Percentiles rank a stretch among this genome's conserved stretches.
These are phyloP conservation scores for Caranx ignobilis DNA, from an alignment of 2,113 vertebrate species.

Conservation along the genomic window DNA sequence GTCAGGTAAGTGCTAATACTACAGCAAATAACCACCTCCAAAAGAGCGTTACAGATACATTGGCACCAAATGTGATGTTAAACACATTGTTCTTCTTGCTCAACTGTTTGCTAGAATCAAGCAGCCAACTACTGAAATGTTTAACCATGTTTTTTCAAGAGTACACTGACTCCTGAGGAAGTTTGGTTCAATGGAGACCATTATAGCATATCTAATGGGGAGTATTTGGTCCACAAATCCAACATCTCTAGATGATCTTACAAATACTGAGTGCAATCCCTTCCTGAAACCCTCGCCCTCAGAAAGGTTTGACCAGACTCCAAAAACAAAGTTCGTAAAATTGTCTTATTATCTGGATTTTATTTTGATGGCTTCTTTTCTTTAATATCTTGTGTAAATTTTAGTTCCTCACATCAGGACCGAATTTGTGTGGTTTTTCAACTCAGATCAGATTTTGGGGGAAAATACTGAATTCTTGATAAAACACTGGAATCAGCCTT, in stretches of 20 bases:
- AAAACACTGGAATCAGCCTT: too few relatives aligned
- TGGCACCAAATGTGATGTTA: constrained; percentile 73
- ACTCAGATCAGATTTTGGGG: too few relatives aligned
- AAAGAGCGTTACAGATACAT: constrained; percentile 47
- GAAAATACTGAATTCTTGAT: too few relatives aligned
- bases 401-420: too few relatives aligned
- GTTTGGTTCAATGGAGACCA: constrained; percentile 27
- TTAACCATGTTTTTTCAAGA: neutral
- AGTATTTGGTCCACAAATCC: neutral
- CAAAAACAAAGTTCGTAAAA: neutral
- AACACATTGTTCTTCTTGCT: constrained; percentile 23
- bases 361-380: too few relatives aligned
- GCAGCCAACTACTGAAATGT: constrained; percentile 32
- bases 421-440: too few relatives aligned
- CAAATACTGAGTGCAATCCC: neutral
- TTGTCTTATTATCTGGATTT: too few relatives aligned
- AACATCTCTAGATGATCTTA: neutral
- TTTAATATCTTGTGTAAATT: too few relatives aligned
- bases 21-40: constrained; percentile 31
- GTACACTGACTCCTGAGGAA: neutral
- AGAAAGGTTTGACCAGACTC: neutral
- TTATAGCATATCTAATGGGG: neutral
- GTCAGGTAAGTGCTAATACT: constrained; percentile 45
- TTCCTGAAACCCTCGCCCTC: too few relatives aligned
- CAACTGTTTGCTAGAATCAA: neutral